Percentiles rank a stretch among this genome's conserved stretches.
phyloP scores from a whole-genome alignment of 2,797 vertebrate species.

The Austrolebias charrua region DNA sequence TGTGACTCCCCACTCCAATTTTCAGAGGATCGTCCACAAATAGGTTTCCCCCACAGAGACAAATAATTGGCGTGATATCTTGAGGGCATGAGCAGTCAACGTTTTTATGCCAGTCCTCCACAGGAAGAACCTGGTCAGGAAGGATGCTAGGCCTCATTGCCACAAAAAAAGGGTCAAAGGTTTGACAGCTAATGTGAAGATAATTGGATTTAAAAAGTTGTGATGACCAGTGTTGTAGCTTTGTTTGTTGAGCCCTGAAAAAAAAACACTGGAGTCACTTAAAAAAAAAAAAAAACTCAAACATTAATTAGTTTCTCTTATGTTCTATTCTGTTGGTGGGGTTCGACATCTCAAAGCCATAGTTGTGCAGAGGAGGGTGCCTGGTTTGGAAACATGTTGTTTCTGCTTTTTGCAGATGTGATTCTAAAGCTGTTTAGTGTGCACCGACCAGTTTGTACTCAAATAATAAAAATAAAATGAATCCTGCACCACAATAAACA shows the following conservation, averaged over 20 bases:
- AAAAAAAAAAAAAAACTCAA: too few relatives aligned
- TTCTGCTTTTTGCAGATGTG: too few relatives aligned
- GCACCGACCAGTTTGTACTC: too few relatives aligned
- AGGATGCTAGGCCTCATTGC: slow-evolving; percentile 53
- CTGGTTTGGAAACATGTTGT: too few relatives aligned
- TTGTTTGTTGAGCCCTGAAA: too few relatives aligned
- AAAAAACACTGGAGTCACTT: too few relatives aligned
- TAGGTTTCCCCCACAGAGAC: slow-evolving; percentile 78
- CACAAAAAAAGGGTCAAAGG: slow-evolving; percentile 13
- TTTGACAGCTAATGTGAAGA: too few relatives aligned
- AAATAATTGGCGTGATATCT: slow-evolving; percentile 81
- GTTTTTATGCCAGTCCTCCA: slow-evolving; percentile 70
- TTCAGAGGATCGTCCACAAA: slow-evolving; percentile 72
- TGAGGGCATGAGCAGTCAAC: slow-evolving; percentile 66
- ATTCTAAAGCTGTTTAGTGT: too few relatives aligned
- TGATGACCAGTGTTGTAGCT: background rate
- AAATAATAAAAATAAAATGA: background rate
- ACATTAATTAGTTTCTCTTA: too few relatives aligned
- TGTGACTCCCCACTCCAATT: slow-evolving; percentile 61
- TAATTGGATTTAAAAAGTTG: background rate
- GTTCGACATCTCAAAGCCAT: too few relatives aligned
- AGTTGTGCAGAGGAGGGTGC: too few relatives aligned
- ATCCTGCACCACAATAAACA: background rate
- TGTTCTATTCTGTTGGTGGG: too few relatives aligned
- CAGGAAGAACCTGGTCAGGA: slow-evolving; percentile 67